Percentiles rank a stretch among this genome's conserved stretches.
Evolutionary conservation across 2,888 invertebrate species (phyloP).

Genomic region (Leptopilina syphax): DNA sequence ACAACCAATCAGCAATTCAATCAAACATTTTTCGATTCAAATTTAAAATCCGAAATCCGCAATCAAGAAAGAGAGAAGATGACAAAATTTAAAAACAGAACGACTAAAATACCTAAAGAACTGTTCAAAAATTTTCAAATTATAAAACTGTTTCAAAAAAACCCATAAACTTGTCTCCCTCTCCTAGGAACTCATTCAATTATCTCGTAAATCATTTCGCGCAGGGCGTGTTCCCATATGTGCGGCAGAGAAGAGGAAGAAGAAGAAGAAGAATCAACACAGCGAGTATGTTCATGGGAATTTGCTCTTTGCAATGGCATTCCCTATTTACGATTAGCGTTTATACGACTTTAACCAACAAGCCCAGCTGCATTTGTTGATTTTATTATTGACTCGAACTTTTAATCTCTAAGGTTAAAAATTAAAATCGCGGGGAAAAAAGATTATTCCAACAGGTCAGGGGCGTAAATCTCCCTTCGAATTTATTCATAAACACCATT

Average conservation of each 20-base stretch:
- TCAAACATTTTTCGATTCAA: too few relatives aligned
- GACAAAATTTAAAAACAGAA: background rate
- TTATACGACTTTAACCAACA: slow-evolving; percentile 1
- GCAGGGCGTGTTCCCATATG: slow-evolving; percentile 53
- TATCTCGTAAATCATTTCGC: slow-evolving; percentile 59
- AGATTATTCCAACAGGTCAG: slow-evolving; percentile 10
- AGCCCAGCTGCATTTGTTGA: slow-evolving; percentile 27
- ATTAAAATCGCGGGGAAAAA: slow-evolving; percentile 20
- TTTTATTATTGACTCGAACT: background rate
- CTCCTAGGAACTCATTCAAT: slow-evolving; percentile 55
- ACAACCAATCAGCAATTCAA: too few relatives aligned
- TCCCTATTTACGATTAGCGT: slow-evolving; percentile 41
- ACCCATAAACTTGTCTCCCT: slow-evolving; percentile 43
- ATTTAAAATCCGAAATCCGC: too few relatives aligned
- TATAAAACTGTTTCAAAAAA: background rate
- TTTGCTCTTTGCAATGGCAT: slow-evolving; percentile 44
- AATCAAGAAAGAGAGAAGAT: too few relatives aligned
- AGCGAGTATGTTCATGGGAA: slow-evolving; percentile 56
- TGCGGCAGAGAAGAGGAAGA: slow-evolving; percentile 50
- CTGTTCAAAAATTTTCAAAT: slow-evolving; percentile 4
- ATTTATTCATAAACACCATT: slow-evolving; percentile 16
- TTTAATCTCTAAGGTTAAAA: slow-evolving; percentile 34
- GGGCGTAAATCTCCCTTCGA: slow-evolving; percentile 39
- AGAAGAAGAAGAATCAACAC: slow-evolving; percentile 54
- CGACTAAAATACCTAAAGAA: background rate